Evolutionary conservation across 2,113 vertebrate species (phyloP), one percentile per base, ranked within the genome.

Genomic region (Percopsis transmontana): DNA sequence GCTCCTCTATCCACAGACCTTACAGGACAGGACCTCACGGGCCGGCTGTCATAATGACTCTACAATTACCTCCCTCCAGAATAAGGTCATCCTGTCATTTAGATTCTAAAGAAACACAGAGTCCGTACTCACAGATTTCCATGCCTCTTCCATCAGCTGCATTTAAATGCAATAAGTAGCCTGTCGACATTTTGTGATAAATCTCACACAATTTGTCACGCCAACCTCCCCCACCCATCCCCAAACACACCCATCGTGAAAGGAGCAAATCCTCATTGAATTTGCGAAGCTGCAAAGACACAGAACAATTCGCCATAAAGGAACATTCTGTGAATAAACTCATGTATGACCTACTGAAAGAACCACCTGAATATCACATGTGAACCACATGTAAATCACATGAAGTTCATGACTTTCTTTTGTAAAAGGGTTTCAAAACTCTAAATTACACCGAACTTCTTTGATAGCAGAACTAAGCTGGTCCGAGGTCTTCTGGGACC

Each of bases 1-100:
- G 47, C 57, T 55, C 69, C 77, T 70, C 65, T 20, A 40, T 70
- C 75, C 53, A 33, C 57, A 79, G 85, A 87, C 81, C 83, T 84
- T 83, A 77, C 85, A 83, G 74, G 69, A 82, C 53, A 60, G 19
- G 68, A 87, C 77, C 77, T 72, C 81, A 80, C 47, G 63, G 73
- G 60, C 44, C 57, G 66, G 40, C 74, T 70, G 70, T 78, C 65
- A 63, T 77, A 73, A 79, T 67, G 53, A 77, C 72, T 76, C 73
- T 51, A 57, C 62, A 79, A 81, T 84, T 86, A 85, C 68, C 53
- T 71, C 47, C 24, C 68, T 57, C 39, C 70, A 71, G 65, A 81
- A 85, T 58, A 61, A 76, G 75, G 72, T 79, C 74, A 81, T 70
- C 54, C 70, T 63, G 54, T 74, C 70, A 77, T 83, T 79, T 77